Evolutionary conservation across 2,113 vertebrate genomes (phyloP).

Genomic region (Mesitornis unicolor): DNA sequence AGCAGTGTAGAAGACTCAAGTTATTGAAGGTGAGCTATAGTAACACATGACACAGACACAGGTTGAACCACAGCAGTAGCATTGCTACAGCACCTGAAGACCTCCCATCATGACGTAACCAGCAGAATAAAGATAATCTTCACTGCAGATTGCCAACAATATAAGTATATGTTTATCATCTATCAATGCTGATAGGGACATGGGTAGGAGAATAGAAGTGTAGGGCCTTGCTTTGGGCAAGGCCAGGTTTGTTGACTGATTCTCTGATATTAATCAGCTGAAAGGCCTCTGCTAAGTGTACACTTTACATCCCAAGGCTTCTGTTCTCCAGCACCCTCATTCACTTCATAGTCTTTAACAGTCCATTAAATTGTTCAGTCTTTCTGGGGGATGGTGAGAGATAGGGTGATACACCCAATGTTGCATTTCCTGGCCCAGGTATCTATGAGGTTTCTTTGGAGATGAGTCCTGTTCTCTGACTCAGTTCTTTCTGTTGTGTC

Average conservation of each 20-base stretch:
- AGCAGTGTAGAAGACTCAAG: background rate
- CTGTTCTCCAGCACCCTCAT: background rate
- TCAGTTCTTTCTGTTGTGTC: background rate
- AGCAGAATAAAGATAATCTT: rapidly evolving
- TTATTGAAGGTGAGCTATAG: background rate
- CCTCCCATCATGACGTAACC: background rate
- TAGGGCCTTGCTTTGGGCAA: background rate
- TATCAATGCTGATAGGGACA: background rate
- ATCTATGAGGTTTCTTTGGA: background rate
- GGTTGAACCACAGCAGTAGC: background rate
- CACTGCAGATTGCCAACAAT: background rate
- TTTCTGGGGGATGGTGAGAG: background rate
- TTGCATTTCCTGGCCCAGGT: background rate
- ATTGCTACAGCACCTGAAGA: background rate
- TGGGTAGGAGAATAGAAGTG: background rate
- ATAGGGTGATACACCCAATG: background rate
- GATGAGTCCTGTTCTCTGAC: background rate
- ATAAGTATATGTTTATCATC: background rate
- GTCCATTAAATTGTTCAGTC: background rate
- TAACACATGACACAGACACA: background rate
- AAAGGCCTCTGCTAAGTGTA: background rate
- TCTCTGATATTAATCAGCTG: background rate
- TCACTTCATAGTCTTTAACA: background rate
- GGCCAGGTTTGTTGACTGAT: background rate
- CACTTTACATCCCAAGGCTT: background rate